These are phyloP conservation scores for Gari tellinella DNA, from an alignment of 2,888 invertebrate genomes.

Conservation along the genomic window DNA sequence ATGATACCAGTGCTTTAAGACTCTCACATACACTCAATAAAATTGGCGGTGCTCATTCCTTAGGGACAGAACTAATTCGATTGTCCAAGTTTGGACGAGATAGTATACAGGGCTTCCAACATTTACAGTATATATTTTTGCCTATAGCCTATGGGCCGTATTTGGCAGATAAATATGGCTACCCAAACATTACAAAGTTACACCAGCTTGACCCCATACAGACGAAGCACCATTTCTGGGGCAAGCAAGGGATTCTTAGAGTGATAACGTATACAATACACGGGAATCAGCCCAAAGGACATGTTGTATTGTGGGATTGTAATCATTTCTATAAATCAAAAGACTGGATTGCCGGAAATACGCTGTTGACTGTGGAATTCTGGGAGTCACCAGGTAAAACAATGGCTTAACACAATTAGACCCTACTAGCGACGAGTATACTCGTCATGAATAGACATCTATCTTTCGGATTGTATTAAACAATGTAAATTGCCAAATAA, in stretches of 20 bases:
- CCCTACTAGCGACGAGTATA: too few species aligned
- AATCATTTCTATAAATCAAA: conserved; percentile 81
- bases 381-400: conserved; percentile 83
- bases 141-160: conserved; percentile 82
- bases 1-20: conserved; percentile 81
- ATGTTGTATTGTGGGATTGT: conserved; percentile 83
- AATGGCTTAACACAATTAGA: too few species aligned
- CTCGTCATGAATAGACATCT: too few species aligned
- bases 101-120: conserved; percentile 76
- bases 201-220: conserved; percentile 72
- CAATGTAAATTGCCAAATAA: too few species aligned
- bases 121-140: conserved; percentile 79
- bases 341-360: conserved; percentile 79
- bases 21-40: conserved; percentile 79
- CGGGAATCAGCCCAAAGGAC: conserved; percentile 78
- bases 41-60: conserved; percentile 78
- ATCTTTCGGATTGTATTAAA: too few species aligned
- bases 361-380: conserved; percentile 82
- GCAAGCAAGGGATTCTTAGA: conserved; percentile 80
- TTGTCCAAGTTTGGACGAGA: conserved; percentile 80
- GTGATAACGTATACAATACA: conserved; percentile 80
- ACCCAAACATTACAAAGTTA: conserved; percentile 77
- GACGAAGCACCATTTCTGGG: conserved; percentile 78
- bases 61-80: conserved; percentile 75
- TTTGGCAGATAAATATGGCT: conserved; percentile 81